phyloP scores from a whole-genome alignment of 2,797 vertebrate genomes.

The Oreonectes daqikongensis region DNA sequence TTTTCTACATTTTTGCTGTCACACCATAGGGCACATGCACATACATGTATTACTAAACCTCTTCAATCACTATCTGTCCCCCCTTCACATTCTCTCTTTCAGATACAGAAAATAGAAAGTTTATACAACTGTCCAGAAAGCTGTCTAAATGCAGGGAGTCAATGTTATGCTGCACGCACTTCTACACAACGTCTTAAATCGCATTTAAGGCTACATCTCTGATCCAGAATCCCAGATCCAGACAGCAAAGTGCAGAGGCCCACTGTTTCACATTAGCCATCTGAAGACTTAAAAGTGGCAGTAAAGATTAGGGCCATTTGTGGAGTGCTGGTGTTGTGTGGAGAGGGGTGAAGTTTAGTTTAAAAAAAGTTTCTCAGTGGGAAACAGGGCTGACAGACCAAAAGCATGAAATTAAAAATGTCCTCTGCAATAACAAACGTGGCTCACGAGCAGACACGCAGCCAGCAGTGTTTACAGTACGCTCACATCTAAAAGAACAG shows the following conservation, averaged over 20 bases:
- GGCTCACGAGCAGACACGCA: conserved; percentile 4
- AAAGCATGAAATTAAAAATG: conserved; percentile 39
- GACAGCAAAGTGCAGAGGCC: conserved; percentile 1
- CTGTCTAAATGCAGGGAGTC: not conserved
- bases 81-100: not conserved
- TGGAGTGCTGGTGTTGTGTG: conserved; percentile 38
- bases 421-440: conserved; percentile 30
- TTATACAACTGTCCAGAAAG: not conserved
- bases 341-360: conserved; percentile 23
- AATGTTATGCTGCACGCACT: conserved; percentile 60
- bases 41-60: not conserved
- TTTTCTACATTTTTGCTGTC: no score
- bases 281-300: conserved; percentile 45
- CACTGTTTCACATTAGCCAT: conserved; percentile 21
- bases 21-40: no score
- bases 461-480: conserved; percentile 16
- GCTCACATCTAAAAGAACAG: conserved; percentile 17
- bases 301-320: conserved; percentile 40
- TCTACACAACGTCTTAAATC: conserved; percentile 32
- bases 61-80: not conserved
- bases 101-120: not conserved
- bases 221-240: not conserved
- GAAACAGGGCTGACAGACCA: conserved; percentile 38
- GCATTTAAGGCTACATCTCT: not conserved
- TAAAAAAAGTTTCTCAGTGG: conserved; percentile 26